phyloP scores from a whole-genome alignment of 2,888 invertebrate genomes.

The Escarpia spicata region DNA sequence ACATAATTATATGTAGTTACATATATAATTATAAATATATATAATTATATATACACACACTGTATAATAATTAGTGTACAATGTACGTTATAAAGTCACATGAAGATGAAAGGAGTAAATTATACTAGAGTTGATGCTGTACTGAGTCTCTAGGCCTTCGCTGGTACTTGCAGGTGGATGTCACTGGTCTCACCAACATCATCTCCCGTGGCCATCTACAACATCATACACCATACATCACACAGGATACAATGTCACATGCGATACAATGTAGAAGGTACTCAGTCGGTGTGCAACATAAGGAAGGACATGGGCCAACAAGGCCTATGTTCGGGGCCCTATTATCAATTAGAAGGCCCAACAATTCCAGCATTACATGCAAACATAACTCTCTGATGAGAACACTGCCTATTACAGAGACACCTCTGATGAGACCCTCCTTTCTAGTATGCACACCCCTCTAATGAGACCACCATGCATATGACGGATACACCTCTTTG shows the following conservation, averaged over 20 bases:
- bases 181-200: neutral
- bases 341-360: neutral
- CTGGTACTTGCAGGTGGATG: neutral
- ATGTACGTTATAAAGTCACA: no score
- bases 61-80: no score
- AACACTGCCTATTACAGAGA: no score
- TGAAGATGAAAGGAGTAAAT: neutral
- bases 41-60: neutral
- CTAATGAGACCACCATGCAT: no score
- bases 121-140: neutral
- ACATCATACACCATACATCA: neutral
- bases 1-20: neutral
- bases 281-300: neutral
- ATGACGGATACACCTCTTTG: no score
- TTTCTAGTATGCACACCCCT: no score
- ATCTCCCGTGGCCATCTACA: neutral
- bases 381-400: no score
- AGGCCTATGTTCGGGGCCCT: neutral
- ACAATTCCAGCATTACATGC: no score
- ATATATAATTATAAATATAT: neutral
- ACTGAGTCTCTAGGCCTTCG: neutral
- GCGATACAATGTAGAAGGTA: no score
- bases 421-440: no score
- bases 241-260: no score
- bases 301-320: neutral